phyloP scores from a whole-genome alignment of 1,140 invertebrate species.

The Melipona quadrifasciata region DNA sequence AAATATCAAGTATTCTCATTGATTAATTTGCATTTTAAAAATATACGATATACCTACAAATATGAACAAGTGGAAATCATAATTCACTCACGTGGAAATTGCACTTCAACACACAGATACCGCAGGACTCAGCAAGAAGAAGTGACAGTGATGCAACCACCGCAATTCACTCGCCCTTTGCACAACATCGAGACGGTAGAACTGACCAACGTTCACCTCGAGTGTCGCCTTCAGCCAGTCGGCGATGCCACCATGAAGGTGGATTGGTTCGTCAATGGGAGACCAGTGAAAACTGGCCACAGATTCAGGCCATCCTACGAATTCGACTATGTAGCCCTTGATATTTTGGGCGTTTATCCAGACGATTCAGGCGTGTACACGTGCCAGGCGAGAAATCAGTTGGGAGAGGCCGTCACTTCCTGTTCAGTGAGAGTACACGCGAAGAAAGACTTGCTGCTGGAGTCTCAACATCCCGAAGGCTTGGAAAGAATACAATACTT shows the following conservation, averaged over 20 bases:
- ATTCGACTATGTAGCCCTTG: conserved; percentile 98
- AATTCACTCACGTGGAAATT: background rate
- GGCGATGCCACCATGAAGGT: conserved; percentile 97
- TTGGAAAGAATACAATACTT: conserved; percentile 95
- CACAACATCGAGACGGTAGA: conserved; percentile 96
- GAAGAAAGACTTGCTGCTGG: conserved; percentile 92
- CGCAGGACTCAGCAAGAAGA: conserved; percentile 88
- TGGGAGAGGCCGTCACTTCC: conserved; percentile 97
- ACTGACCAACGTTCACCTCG: conserved; percentile 95
- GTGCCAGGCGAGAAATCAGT: conserved; percentile 94
- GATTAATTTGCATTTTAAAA: too few relatives aligned
- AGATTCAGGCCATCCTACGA: conserved; percentile 98
- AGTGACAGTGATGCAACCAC: conserved; percentile 90
- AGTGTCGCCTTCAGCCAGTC: conserved; percentile 95
- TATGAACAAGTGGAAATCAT: background rate
- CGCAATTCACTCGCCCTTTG: conserved; percentile 92
- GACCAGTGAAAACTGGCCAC: conserved; percentile 93
- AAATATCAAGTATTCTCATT: too few relatives aligned
- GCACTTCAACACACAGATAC: conserved; percentile 78
- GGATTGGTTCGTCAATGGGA: conserved; percentile 98
- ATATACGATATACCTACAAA: too few relatives aligned
- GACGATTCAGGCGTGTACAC: conserved; percentile 98
- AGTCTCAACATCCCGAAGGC: conserved; percentile 93
- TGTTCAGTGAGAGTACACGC: conserved; percentile 93
- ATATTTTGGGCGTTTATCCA: conserved; percentile 97